A percentile compares a stretch with the other conserved stretches of the same genome.
phyloP scores from a whole-genome alignment of 2,113 vertebrate genomes.

The Cettia cetti region DNA sequence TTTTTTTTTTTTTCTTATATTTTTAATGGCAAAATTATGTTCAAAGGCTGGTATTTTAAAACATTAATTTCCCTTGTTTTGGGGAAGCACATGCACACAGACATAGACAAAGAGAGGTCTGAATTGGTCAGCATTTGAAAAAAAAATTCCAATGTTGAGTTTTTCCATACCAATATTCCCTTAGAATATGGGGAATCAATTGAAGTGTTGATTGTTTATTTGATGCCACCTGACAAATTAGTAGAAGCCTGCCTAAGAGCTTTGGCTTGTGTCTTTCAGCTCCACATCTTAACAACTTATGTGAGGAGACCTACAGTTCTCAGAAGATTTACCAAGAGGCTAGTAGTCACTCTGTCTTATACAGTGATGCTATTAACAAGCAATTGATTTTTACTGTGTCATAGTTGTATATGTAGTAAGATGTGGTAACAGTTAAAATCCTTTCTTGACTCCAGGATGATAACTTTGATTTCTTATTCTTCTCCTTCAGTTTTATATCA shows the following conservation, averaged over 20 bases:
- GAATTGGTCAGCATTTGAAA: not conserved
- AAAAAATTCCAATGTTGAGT: not conserved
- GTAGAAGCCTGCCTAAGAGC: not conserved
- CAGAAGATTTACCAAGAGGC: not conserved
- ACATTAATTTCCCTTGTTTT: not conserved
- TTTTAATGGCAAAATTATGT: not conserved
- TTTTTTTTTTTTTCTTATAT: not conserved
- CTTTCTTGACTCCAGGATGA: not conserved
- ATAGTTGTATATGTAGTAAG: not conserved
- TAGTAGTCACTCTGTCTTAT: not conserved
- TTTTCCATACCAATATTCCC: not conserved
- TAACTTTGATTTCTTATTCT: not conserved
- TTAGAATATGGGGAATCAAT: not conserved
- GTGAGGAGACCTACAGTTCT: not conserved
- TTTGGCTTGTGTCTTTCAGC: not conserved
- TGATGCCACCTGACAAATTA: not conserved
- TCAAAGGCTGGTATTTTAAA: not conserved
- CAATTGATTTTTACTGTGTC: not conserved
- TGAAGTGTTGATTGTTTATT: not conserved
- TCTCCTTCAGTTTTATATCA: not conserved
- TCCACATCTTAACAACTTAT: not conserved
- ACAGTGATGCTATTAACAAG: not conserved
- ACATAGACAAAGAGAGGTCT: not conserved
- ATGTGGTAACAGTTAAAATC: not conserved
- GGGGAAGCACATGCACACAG: too few species aligned